phyloP scores from a whole-genome alignment of 64 coral and sea anemone species.

The Acropora yongei region DNA sequence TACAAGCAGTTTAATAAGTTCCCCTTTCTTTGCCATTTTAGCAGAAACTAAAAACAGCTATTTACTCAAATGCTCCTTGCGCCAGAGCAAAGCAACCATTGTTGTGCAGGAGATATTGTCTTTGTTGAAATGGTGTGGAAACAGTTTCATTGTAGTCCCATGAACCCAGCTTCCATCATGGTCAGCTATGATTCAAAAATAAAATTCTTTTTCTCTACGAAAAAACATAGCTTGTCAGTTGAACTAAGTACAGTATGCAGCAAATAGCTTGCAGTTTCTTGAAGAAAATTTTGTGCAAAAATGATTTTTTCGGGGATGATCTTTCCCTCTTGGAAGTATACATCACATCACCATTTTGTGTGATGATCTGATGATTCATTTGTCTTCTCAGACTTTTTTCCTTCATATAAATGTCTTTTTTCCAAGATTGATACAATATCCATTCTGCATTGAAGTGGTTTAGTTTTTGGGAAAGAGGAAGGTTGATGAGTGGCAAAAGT shows the following conservation, averaged over 20 bases:
- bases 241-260: neutral
- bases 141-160: neutral
- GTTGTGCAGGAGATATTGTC: neutral
- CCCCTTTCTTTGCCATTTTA: slow-evolving; percentile 1
- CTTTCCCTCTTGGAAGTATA: neutral
- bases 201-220: neutral
- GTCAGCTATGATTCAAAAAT: neutral
- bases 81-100: neutral
- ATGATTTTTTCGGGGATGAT: neutral
- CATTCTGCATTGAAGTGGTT: too few relatives aligned
- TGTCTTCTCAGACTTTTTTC: too few relatives aligned
- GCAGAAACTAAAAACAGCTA: neutral
- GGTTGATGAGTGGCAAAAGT: too few relatives aligned
- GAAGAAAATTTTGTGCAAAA: neutral
- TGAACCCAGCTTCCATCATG: neutral
- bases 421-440: too few relatives aligned
- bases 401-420: too few relatives aligned
- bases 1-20: neutral
- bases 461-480: too few relatives aligned
- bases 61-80: neutral
- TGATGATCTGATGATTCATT: neutral
- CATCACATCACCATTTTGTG: neutral
- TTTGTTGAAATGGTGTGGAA: neutral
- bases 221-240: neutral
- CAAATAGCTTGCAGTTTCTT: neutral